Conservation (phyloP, 1,140 invertebrate species). For the Papilio aristodemus region DNA sequence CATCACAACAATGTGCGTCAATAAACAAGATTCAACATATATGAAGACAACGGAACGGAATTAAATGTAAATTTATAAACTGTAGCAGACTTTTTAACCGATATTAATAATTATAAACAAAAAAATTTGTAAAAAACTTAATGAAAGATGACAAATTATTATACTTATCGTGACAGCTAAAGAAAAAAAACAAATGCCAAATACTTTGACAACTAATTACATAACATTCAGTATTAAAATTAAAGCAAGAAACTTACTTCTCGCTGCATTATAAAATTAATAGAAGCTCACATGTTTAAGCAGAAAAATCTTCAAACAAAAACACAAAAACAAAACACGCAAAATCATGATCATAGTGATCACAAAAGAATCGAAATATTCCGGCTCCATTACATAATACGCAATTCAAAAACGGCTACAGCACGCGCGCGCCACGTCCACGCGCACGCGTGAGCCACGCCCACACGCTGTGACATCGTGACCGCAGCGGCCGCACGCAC, state of each 20-base stretch:
- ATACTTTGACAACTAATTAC: not conserved
- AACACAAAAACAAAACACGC: slow-evolving; percentile 10
- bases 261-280: not conserved
- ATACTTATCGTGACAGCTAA: not conserved
- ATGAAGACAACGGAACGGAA: not conserved
- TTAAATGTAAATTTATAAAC: slow-evolving; percentile 17
- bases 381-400: slow-evolving; percentile 22
- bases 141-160: not conserved
- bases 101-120: not conserved
- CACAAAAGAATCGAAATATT: slow-evolving; percentile 30
- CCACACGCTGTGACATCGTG: no score
- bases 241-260: not conserved
- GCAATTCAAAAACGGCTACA: slow-evolving; percentile 15
- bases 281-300: not conserved
- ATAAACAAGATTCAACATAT: not conserved
- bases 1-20: not conserved
- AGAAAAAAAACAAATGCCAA: slow-evolving; percentile 1
- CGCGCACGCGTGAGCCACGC: not conserved
- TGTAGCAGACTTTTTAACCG: not conserved
- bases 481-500: slow-evolving; percentile 12
- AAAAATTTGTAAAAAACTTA: not conserved
- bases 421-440: not conserved
- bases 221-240: not conserved
- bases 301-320: slow-evolving; percentile 6
- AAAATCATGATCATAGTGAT: not conserved